Conservation (phyloP, 2,113 vertebrate genomes). For the Oncorhynchus kisutch region DNA sequence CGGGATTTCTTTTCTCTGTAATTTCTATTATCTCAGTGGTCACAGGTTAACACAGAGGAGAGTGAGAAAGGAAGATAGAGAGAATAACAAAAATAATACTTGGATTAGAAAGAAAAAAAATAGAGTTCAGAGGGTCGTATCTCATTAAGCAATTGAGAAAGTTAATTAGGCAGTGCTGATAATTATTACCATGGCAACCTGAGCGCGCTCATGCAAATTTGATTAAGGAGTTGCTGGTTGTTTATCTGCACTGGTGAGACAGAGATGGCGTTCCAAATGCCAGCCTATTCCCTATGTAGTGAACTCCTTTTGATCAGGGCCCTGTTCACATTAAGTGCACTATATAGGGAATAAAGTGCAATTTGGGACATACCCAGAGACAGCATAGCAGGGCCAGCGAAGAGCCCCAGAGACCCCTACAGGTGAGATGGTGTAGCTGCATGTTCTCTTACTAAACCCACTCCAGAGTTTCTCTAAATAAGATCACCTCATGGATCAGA, state of each 20-base stretch:
- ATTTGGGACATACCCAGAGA: no score
- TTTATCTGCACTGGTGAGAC: slow-evolving; percentile 62
- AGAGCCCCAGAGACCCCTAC: slow-evolving; percentile 69
- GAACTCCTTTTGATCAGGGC: no score
- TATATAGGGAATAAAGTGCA: no score
- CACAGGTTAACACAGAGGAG: slow-evolving; percentile 60
- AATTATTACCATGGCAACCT: slow-evolving; percentile 84
- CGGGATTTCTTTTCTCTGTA: slow-evolving; percentile 59
- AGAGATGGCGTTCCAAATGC: neutral
- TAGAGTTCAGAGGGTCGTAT: slow-evolving; percentile 80
- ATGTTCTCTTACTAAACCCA: neutral
- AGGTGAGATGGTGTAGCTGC: slow-evolving; percentile 45
- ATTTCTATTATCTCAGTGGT: slow-evolving; percentile 58
- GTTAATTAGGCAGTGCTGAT: slow-evolving; percentile 82
- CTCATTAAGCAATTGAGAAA: slow-evolving; percentile 84
- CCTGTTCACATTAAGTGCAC: no score
- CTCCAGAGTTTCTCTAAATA: no score
- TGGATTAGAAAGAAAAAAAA: slow-evolving; percentile 66
- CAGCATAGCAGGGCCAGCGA: slow-evolving; percentile 18
- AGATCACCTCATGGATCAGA: no score
- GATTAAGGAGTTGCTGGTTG: slow-evolving; percentile 74
- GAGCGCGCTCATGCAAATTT: slow-evolving; percentile 77
- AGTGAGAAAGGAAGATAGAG: slow-evolving; percentile 31
- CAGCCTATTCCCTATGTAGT: no score
- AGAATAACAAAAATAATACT: slow-evolving; percentile 61